phyloP scores from a whole-genome alignment of 2,888 invertebrate species.

The Biston stratarius region DNA sequence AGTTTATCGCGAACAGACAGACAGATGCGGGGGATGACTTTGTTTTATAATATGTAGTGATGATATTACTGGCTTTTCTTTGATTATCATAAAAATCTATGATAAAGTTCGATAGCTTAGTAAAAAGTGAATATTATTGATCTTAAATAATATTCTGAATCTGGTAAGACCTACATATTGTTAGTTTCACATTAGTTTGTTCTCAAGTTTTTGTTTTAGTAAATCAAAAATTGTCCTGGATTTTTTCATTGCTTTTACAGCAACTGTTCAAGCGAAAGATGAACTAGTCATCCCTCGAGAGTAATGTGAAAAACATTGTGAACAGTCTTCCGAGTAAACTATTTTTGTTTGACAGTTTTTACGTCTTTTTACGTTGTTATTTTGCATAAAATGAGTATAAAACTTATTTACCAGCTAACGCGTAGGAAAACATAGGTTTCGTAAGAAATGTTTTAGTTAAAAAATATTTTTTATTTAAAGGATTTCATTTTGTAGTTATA shows the following conservation, averaged over 20 bases:
- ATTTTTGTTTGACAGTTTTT: conserved; percentile 44
- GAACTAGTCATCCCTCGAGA: conserved; percentile 58
- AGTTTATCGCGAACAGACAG: no score
- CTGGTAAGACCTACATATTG: no score
- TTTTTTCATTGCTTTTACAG: conserved; percentile 49
- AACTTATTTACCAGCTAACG: conserved; percentile 20
- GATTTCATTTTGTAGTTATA: no score
- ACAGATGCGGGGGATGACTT: no score
- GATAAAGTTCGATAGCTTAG: no score
- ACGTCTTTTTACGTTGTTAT: conserved; percentile 35
- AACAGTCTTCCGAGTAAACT: conserved; percentile 37
- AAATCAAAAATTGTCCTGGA: background rate
- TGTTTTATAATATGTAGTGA: no score
- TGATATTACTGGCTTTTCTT: no score
- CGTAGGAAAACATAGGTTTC: background rate
- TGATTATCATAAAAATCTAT: no score
- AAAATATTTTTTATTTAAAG: background rate
- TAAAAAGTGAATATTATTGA: no score
- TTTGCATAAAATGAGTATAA: conserved; percentile 31
- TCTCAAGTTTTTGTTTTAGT: no score
- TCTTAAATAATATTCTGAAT: no score
- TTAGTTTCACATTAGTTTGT: no score
- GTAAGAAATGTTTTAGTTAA: conserved; percentile 2
- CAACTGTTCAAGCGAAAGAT: conserved; percentile 57
- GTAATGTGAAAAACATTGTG: conserved; percentile 57